Evolutionary conservation across 2,888 invertebrate species (phyloP), one percentile per base, ranked within the genome.

Genomic region (Spialia ferax): DNA sequence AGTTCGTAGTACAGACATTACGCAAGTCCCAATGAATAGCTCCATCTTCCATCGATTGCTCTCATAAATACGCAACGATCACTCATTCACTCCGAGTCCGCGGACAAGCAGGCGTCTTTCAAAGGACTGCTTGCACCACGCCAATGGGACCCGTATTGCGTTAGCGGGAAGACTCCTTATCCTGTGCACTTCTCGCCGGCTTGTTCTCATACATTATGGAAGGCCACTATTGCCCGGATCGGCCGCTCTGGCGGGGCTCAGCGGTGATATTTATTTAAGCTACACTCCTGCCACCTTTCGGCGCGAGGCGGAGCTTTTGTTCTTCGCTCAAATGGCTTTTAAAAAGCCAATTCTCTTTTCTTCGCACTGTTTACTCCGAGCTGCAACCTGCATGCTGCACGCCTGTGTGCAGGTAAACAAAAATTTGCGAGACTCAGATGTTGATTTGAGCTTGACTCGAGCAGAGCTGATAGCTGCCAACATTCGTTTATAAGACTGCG

Each of bases 61-160:
- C 68, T 68, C 56, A 62, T 68, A 68, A 68, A 62, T 62, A 68
- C 61, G 48, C 68, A 68, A 45, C 62, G 61, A 68, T 62, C 68
- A 61, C 26, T 68, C 62, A 68, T 61, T 61, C 61, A 54, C 48
- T 54, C 15, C 1, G 45, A 29, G 42, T 15, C 20, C 61, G 67
- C 61, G 55, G 66, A 61, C 67, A 61, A 32, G 60, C 60, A 48
- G 54, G 60, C 60, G 55, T 54, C 60, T 20, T 54, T 67, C 67
- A 48, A 61, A 66, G 67, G 61, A 15, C 15, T 8, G 35, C 22
- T 26, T 32, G 2, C 23, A 11, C 22, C n/a, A 23, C 22, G 35
- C 18, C 45, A 56, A 45, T 11, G 4, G 11, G 10, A 13, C n/a
- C 45, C 18, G 8, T 63, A 45, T 29, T 20, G 4, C n/a, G 6